Percentiles rank a stretch among this genome's conserved stretches.
Conservation (phyloP, 2,113 vertebrate species). For the Passer domesticus region DNA sequence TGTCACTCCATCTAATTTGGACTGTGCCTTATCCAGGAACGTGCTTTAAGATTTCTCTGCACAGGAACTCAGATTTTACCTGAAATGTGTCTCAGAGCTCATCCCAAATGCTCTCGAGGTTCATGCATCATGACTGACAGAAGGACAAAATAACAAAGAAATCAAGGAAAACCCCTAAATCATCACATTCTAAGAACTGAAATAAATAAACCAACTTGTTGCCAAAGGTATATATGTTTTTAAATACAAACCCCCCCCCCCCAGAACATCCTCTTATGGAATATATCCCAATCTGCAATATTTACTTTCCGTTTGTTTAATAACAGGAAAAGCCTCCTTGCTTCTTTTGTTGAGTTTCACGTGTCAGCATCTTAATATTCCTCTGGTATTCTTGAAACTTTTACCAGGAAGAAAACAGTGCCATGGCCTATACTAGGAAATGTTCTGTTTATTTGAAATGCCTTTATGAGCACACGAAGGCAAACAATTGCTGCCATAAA, state of each 20-base stretch:
- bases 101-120: background rate
- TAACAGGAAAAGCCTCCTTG: conserved; percentile 81
- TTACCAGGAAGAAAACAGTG: conserved; percentile 76
- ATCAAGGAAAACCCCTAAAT: conserved; percentile 62
- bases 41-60: background rate
- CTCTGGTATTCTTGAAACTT: conserved; percentile 71
- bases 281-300: conserved; percentile 74
- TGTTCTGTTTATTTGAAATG: conserved; percentile 72
- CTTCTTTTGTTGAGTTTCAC: conserved; percentile 77
- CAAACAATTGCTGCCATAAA: conserved; percentile 51
- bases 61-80: background rate
- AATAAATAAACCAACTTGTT: conserved; percentile 66
- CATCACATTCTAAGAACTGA: conserved; percentile 74
- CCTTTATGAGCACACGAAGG: conserved; percentile 66
- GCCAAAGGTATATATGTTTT: conserved; percentile 72
- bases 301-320: conserved; percentile 82
- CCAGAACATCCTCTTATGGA: conserved; percentile 80
- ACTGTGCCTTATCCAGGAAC: background rate
- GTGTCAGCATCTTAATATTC: conserved; percentile 79
- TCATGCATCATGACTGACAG: conserved; percentile 19
- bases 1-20: background rate
- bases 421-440: conserved; percentile 73
- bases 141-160: conserved; percentile 62
- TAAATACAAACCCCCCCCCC: background rate
- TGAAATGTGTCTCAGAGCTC: conserved; percentile 17